Evolutionary conservation across 2,888 invertebrate genomes (phyloP).

Genomic region (Nyleta sp.): DNA sequence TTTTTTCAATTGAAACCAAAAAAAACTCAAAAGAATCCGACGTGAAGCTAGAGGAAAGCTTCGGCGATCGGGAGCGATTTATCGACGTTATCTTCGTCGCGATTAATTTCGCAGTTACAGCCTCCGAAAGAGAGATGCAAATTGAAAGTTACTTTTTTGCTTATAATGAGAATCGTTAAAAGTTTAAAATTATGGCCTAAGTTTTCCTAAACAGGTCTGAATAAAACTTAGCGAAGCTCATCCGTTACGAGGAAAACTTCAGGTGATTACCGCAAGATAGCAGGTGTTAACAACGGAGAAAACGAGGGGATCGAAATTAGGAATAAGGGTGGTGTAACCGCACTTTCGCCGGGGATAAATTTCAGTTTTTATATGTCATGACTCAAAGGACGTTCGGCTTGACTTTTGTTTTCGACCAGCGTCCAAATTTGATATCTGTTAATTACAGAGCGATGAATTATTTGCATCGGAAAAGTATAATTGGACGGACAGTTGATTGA

Average conservation of each 20-base stretch:
- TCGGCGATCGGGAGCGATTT: not conserved
- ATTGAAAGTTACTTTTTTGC: slow-evolving; percentile 41
- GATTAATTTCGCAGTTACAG: slow-evolving; percentile 33
- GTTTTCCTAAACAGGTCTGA: slow-evolving; percentile 58
- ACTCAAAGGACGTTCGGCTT: no score
- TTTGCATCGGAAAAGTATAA: not conserved
- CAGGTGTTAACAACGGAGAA: slow-evolving; percentile 57
- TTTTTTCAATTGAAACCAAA: no score
- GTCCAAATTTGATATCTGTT: no score
- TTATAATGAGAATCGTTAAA: slow-evolving; percentile 51
- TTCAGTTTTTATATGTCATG: no score
- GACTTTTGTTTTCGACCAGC: no score
- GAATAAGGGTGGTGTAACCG: slow-evolving; percentile 38
- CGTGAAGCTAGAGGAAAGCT: no score
- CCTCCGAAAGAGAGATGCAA: slow-evolving; percentile 26
- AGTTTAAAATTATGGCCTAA: slow-evolving; percentile 53
- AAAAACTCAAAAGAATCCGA: not conserved
- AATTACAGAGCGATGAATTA: not conserved
- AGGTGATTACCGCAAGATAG: slow-evolving; percentile 58
- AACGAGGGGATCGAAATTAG: slow-evolving; percentile 54
- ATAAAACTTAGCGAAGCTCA: slow-evolving; percentile 53
- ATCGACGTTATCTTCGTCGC: slow-evolving; percentile 15
- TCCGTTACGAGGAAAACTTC: slow-evolving; percentile 58
- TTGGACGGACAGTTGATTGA: slow-evolving; percentile 13
- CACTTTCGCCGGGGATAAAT: slow-evolving; percentile 15